phyloP scores from a whole-genome alignment of 2,888 invertebrate species.

The Teleogryllus oceanicus region DNA sequence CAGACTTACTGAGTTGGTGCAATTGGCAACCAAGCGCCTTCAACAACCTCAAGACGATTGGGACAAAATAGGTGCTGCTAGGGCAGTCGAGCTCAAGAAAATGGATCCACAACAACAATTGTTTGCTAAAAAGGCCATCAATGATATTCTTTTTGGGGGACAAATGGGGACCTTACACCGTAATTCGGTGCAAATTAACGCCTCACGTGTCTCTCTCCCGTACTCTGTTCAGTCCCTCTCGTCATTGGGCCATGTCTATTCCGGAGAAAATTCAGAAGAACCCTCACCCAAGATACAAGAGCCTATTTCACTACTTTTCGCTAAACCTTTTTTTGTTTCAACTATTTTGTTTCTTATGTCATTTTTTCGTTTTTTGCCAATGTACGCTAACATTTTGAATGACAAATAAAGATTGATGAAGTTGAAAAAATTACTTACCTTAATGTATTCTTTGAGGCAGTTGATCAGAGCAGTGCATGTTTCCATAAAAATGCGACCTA shows the following conservation, averaged over 20 bases:
- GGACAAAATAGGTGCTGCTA: too few species aligned
- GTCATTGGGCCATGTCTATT: neutral
- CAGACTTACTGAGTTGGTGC: too few species aligned
- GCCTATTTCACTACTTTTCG: neutral
- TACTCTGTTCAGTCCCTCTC: neutral
- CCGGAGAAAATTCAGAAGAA: neutral
- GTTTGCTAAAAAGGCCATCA: slow-evolving; percentile 35
- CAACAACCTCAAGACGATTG: too few species aligned
- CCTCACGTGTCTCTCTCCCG: neutral
- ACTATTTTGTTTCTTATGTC: too few species aligned
- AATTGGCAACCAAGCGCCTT: too few species aligned
- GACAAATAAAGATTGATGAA: too few species aligned
- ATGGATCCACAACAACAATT: too few species aligned
- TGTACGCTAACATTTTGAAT: neutral
- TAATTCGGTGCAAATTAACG: slow-evolving; percentile 33
- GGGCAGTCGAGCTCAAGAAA: too few species aligned
- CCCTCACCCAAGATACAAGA: neutral
- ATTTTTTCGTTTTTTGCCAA: neutral
- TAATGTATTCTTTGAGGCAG: too few species aligned
- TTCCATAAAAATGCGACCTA: slow-evolving; percentile 37
- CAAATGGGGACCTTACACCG: slow-evolving; percentile 35
- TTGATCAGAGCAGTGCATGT: slow-evolving; percentile 34
- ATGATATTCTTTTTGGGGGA: slow-evolving; percentile 35
- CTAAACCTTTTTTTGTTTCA: neutral
- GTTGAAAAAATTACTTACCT: too few species aligned